These are phyloP conservation scores for Pachyuromys duprasi DNA, from an alignment of 2,797 vertebrate species.

Conservation along the genomic window DNA sequence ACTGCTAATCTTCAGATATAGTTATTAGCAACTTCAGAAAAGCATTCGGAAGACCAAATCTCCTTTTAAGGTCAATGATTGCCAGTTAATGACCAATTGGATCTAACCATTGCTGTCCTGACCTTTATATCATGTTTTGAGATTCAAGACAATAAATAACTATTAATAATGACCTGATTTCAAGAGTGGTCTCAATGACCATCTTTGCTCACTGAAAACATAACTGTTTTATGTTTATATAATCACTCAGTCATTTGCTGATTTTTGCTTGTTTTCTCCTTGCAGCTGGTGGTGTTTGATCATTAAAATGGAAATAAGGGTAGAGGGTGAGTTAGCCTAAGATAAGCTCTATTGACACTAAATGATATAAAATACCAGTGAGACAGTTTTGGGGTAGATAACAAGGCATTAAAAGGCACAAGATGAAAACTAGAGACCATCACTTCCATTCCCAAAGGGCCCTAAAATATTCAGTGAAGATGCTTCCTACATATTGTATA, in stretches of 20 bases:
- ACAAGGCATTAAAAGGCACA: neutral
- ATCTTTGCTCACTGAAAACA: conserved; percentile 57
- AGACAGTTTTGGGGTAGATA: neutral
- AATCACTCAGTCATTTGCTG: conserved; percentile 51
- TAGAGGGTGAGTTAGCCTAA: conserved; percentile 32
- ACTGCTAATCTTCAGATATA: conserved; percentile 78
- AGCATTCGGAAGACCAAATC: conserved; percentile 74
- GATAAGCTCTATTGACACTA: neutral
- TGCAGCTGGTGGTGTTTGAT: conserved; percentile 40
- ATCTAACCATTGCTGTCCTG: conserved; percentile 68
- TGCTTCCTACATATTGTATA: neutral
- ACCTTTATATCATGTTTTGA: conserved; percentile 71
- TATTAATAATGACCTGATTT: conserved; percentile 68
- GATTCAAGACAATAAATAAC: conserved; percentile 74
- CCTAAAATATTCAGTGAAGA: neutral
- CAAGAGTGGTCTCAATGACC: conserved; percentile 54
- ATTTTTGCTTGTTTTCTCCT: conserved; percentile 48
- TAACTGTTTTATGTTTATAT: conserved; percentile 64
- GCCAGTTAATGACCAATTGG: conserved; percentile 76
- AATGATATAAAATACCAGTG: neutral
- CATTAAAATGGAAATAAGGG: conserved; percentile 44
- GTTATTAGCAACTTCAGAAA: conserved; percentile 77
- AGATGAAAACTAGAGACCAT: conserved; percentile 45
- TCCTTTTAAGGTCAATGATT: conserved; percentile 78
- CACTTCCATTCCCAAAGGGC: neutral